Conservation (phyloP, 1,140 invertebrate genomes). For the Drosophila kepulauana region DNA sequence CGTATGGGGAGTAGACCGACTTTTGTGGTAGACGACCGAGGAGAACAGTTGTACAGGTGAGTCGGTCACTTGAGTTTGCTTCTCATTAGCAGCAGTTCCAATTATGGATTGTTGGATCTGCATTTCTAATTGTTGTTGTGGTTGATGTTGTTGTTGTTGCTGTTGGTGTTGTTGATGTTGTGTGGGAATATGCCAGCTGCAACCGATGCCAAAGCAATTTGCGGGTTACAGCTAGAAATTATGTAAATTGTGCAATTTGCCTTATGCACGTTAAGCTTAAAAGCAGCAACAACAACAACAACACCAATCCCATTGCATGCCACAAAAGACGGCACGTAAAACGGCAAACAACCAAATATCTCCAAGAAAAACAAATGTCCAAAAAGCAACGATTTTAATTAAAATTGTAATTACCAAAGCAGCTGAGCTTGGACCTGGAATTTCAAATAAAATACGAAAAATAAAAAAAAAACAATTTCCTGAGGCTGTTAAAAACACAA, state of each 20-base stretch:
- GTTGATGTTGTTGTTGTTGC: conserved; percentile 14
- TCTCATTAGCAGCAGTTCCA: conserved; percentile 43
- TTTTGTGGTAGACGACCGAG: background rate
- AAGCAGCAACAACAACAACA: background rate
- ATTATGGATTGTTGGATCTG: conserved; percentile 37
- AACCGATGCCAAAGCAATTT: conserved; percentile 25
- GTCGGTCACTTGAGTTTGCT: conserved; percentile 19
- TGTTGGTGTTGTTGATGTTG: conserved; percentile 9
- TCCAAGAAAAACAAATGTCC: conserved; percentile 8
- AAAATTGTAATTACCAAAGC: conserved; percentile 25
- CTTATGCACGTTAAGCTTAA: conserved; percentile 10
- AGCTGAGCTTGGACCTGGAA: conserved; percentile 9
- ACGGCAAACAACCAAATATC: conserved; percentile 6
- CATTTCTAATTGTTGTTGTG: conserved; percentile 9
- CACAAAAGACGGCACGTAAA: conserved; percentile 21
- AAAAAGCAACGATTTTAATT: conserved; percentile 33
- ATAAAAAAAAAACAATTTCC: conserved; percentile 4
- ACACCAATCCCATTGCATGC: conserved; percentile 17
- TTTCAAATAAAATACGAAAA: conserved; percentile 10
- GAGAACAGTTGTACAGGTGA: background rate
- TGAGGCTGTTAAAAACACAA: conserved; percentile 13
- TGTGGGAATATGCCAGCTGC: conserved; percentile 14
- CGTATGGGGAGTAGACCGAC: background rate
- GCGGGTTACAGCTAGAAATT: conserved; percentile 19
- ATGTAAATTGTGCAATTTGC: conserved; percentile 48